Conservation (phyloP, 2,113 vertebrate genomes). For the Carassius carassius region DNA sequence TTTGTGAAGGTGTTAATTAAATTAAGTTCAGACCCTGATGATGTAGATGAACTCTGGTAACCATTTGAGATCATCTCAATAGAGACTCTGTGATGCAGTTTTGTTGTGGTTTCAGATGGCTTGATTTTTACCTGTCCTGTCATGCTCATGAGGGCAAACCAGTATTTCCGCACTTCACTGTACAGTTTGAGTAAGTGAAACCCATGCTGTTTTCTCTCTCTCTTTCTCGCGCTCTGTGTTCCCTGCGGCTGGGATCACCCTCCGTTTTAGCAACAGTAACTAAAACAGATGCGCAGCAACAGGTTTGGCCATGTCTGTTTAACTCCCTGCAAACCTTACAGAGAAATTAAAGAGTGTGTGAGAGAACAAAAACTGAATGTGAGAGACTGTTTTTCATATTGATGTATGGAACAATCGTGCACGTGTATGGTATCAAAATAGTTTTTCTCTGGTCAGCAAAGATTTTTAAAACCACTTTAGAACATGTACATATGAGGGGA, state of each 20-base stretch:
- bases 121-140: slow-evolving; percentile 73
- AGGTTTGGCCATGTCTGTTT: slow-evolving; percentile 67
- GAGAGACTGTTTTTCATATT: neutral
- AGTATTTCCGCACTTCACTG: slow-evolving; percentile 71
- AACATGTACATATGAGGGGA: neutral
- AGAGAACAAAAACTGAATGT: neutral
- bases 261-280: slow-evolving; percentile 81
- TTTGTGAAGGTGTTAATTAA: slow-evolving; percentile 1
- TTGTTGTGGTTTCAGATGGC: slow-evolving; percentile 53
- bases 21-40: neutral
- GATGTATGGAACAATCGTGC: neutral
- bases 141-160: slow-evolving; percentile 73
- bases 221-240: neutral
- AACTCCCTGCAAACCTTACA: slow-evolving; percentile 61
- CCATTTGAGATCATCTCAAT: neutral
- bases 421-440: neutral
- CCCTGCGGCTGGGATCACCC: slow-evolving; percentile 66
- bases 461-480: neutral
- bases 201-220: slow-evolving; percentile 35
- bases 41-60: neutral
- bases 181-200: slow-evolving; percentile 67
- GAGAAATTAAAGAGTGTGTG: slow-evolving; percentile 62
- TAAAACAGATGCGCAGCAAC: slow-evolving; percentile 75
- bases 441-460: slow-evolving; percentile 4
- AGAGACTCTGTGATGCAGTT: slow-evolving; percentile 46